phyloP scores from a whole-genome alignment of 2,888 invertebrate species.

The Pseudoips prasinana region DNA sequence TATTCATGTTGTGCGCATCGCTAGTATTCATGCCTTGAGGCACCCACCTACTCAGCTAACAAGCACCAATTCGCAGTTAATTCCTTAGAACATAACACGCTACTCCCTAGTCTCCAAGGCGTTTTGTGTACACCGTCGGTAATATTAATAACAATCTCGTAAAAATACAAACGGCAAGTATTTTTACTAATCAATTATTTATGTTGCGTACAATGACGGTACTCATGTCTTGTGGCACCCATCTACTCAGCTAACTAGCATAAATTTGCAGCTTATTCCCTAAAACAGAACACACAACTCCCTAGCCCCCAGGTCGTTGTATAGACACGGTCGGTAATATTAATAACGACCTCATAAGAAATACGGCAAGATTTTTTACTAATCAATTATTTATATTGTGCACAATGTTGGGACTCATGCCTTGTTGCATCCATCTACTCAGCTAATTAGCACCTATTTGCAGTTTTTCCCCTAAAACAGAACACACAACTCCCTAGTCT shows the following conservation, averaged over 20 bases:
- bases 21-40: conserved; percentile 1
- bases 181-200: no score
- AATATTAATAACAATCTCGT: no score
- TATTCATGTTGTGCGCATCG: no score
- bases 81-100: conserved; percentile 41
- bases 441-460: conserved; percentile 42
- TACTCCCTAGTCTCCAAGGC: conserved; percentile 22
- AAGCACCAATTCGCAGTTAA: conserved; percentile 43
- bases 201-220: no score
- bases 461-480: conserved; percentile 45
- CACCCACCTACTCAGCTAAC: conserved; percentile 26
- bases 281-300: conserved; percentile 34
- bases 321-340: conserved; percentile 16
- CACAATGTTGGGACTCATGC: not conserved
- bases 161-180: no score
- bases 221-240: conserved; percentile 5
- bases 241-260: conserved; percentile 30
- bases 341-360: no score
- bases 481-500: conserved; percentile 21
- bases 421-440: conserved; percentile 15
- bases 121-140: conserved; percentile 16
- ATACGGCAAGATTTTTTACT: no score
- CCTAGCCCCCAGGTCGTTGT: conserved; percentile 22
- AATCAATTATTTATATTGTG: no score
- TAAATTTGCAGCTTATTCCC: conserved; percentile 48